These are phyloP conservation scores for Masticophis lateralis DNA, from an alignment of 2,797 vertebrate species.

Conservation along the genomic window DNA sequence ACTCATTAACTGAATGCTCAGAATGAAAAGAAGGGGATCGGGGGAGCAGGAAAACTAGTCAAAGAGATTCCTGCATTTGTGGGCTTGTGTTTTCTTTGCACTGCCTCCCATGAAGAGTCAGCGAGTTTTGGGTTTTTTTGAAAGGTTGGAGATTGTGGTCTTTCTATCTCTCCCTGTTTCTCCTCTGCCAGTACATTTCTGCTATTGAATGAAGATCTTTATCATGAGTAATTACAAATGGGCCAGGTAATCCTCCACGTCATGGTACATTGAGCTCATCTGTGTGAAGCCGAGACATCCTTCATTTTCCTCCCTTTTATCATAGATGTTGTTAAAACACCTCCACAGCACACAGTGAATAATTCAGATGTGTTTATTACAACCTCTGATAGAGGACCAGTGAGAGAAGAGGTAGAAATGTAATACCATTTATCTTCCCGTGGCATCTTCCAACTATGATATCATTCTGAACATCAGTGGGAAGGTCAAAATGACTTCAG, in stretches of 20 bases:
- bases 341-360: constrained; percentile 54
- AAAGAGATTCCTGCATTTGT: background rate
- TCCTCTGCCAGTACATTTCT: constrained; percentile 1
- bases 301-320: constrained; percentile 39
- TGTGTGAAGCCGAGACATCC: constrained; percentile 52
- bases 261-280: constrained; percentile 42
- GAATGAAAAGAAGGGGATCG: background rate
- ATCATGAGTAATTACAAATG: constrained; percentile 50
- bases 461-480: constrained; percentile 11
- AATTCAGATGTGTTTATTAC: constrained; percentile 61
- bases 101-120: background rate
- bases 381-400: constrained; percentile 51
- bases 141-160: background rate
- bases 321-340: constrained; percentile 42
- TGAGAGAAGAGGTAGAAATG: constrained; percentile 46
- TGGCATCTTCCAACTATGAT: constrained; percentile 35
- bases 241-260: constrained; percentile 46
- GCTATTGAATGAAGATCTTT: constrained; percentile 45
- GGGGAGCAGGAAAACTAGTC: background rate
- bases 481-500: constrained; percentile 6
- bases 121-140: background rate
- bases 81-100: background rate
- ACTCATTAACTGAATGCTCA: background rate
- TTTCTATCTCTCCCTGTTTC: background rate
- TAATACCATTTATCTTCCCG: constrained; percentile 41